Conservation (phyloP, 2,888 invertebrate genomes). For the Drosophila algonquin region DNA sequence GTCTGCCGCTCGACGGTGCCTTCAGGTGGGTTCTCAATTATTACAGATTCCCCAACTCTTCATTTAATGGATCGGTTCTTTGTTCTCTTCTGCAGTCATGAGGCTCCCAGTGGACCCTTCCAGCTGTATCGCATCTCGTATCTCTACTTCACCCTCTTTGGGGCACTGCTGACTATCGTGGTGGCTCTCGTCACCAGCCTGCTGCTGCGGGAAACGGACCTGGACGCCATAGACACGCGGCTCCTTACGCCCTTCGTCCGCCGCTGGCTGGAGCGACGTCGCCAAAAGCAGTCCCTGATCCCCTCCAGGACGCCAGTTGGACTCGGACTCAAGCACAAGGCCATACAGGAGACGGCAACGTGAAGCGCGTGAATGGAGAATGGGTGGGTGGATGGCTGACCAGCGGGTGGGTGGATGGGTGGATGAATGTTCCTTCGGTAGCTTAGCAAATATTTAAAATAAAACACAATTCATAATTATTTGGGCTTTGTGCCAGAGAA, state of each 20-base stretch:
- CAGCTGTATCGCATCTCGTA: conserved; percentile 89
- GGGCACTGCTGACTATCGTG: conserved; percentile 85
- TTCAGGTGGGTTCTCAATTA: conserved; percentile 38
- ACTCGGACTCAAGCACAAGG: conserved; percentile 20
- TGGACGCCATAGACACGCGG: conserved; percentile 85
- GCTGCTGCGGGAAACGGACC: conserved; percentile 85
- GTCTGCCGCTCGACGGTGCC: conserved; percentile 62
- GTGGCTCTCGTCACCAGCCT: conserved; percentile 86
- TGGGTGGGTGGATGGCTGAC: neutral
- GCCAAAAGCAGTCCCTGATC: conserved; percentile 40
- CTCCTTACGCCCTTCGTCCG: conserved; percentile 90
- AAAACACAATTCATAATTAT: conserved; percentile 66
- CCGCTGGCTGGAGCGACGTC: conserved; percentile 83
- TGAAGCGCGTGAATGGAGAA: conserved; percentile 11
- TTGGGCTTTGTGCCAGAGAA: conserved; percentile 31
- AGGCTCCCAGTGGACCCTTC: conserved; percentile 62
- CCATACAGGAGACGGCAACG: conserved; percentile 62
- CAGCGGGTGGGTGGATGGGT: conserved; percentile 31
- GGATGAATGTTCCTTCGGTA: conserved; percentile 61
- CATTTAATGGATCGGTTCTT: too few relatives aligned
- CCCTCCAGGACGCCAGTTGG: conserved; percentile 25
- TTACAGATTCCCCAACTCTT: too few relatives aligned
- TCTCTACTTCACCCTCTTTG: conserved; percentile 90
- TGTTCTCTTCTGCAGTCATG: conserved; percentile 44
- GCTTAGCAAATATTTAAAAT: conserved; percentile 69